Conservation (phyloP, 2,888 invertebrate species). For the Acanthopleura granulata region DNA sequence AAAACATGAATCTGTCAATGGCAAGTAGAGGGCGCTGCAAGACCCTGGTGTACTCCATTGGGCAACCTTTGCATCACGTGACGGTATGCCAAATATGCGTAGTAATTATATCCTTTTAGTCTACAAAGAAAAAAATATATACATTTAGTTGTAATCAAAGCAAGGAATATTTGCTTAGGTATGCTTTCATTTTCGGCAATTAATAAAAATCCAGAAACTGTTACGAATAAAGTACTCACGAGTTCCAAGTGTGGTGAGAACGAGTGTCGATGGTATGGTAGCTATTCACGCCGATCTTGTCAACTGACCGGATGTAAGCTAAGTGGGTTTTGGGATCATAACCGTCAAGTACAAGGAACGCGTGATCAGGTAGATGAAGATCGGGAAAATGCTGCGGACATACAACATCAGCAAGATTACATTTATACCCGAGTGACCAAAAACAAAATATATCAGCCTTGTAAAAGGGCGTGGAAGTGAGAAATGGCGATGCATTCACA, state of each 20-base stretch:
- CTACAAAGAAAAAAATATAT: background rate
- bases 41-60: background rate
- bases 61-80: background rate
- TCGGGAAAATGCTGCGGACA: constrained; percentile 31
- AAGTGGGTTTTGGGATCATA: constrained; percentile 29
- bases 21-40: background rate
- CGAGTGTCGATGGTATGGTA: constrained; percentile 27
- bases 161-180: background rate
- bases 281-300: constrained; percentile 34
- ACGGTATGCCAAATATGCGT: background rate
- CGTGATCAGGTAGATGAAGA: constrained; percentile 20
- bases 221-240: background rate
- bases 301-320: constrained; percentile 36
- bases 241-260: background rate
- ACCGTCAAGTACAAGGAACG: constrained; percentile 40
- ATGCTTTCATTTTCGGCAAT: background rate
- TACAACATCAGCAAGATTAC: background rate
- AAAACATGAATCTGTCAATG: background rate
- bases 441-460: too few relatives aligned
- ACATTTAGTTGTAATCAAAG: background rate
- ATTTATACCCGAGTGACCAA: background rate
- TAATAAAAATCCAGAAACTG: background rate
- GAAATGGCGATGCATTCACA: too few relatives aligned
- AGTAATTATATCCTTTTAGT: background rate
- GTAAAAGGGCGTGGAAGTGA: too few relatives aligned